Conservation (phyloP, 2,888 invertebrate species). For the Himalopsyche anomala region DNA sequence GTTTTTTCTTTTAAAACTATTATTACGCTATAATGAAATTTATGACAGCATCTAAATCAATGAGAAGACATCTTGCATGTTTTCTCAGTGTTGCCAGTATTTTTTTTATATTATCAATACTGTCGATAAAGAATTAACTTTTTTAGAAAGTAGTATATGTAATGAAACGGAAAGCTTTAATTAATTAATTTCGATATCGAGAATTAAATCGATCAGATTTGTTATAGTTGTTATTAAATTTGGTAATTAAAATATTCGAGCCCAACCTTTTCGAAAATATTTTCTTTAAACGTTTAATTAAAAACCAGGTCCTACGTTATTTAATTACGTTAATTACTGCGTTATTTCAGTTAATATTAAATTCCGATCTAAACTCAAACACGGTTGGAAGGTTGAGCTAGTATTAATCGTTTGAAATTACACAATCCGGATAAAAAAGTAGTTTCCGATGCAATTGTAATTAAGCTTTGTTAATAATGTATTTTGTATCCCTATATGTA, state of each 20-base stretch:
- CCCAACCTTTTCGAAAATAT: background rate
- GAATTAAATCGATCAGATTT: constrained; percentile 23
- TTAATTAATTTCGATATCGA: constrained; percentile 16
- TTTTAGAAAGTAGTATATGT: constrained; percentile 37
- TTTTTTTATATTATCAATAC: background rate
- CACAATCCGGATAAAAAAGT: too few species aligned
- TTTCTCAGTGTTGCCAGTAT: background rate
- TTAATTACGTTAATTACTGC: background rate
- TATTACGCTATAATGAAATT: background rate
- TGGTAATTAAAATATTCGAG: background rate
- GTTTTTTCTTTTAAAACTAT: constrained; percentile 18
- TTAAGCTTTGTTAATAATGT: too few species aligned
- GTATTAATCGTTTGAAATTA: too few species aligned
- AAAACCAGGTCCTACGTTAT: background rate
- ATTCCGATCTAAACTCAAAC: too few species aligned
- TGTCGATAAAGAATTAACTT: constrained; percentile 13
- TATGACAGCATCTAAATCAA: constrained; percentile 8
- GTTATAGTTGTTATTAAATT: background rate
- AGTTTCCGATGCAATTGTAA: too few species aligned
- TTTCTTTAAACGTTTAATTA: background rate
- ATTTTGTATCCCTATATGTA: too few species aligned
- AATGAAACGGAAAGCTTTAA: constrained; percentile 22
- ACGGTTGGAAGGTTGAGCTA: too few species aligned
- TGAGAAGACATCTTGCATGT: background rate
- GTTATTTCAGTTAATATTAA: too few species aligned